Percentiles rank a stretch among this genome's conserved stretches.
Conservation (phyloP, 2,113 vertebrate genomes). For the Cricetomys ansorgei region DNA sequence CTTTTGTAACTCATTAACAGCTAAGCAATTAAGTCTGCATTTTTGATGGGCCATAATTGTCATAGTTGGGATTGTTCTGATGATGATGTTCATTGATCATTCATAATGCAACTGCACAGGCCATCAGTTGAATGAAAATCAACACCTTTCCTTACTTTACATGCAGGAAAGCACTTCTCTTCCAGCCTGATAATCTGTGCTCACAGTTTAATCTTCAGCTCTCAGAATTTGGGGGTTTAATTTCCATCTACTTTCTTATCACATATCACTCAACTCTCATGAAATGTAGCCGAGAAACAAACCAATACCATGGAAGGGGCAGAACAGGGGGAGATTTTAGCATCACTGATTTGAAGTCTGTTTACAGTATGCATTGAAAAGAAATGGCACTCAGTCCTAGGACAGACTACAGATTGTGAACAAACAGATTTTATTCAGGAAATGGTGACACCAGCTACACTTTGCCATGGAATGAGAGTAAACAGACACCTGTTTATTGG, state of each 20-base stretch:
- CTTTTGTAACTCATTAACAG: slow-evolving; percentile 85
- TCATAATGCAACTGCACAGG: slow-evolving; percentile 82
- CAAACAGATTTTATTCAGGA: not conserved
- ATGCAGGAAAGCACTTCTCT: slow-evolving; percentile 77
- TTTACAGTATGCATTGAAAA: not conserved
- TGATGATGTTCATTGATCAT: slow-evolving; percentile 86
- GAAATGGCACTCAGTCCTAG: not conserved
- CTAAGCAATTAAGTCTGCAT: slow-evolving; percentile 85
- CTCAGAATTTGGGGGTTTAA: slow-evolving; percentile 68
- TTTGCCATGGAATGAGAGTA: not conserved
- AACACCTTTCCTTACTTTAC: slow-evolving; percentile 82
- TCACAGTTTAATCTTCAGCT: slow-evolving; percentile 80
- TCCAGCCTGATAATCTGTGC: slow-evolving; percentile 81
- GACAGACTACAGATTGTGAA: not conserved
- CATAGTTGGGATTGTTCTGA: slow-evolving; percentile 85
- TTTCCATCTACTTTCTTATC: slow-evolving; percentile 60
- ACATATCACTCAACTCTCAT: slow-evolving; percentile 34
- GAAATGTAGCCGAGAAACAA: slow-evolving; percentile 48
- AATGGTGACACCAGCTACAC: not conserved
- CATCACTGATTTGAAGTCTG: not conserved
- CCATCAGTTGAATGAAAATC: slow-evolving; percentile 83
- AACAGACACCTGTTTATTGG: not conserved
- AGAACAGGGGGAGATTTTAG: not conserved
- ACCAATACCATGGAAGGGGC: not conserved
- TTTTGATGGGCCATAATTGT: slow-evolving; percentile 84